A percentile compares a stretch with the other conserved stretches of the same genome.
phyloP scores from a whole-genome alignment of 2,888 invertebrate species.

The Aquatica leii region DNA sequence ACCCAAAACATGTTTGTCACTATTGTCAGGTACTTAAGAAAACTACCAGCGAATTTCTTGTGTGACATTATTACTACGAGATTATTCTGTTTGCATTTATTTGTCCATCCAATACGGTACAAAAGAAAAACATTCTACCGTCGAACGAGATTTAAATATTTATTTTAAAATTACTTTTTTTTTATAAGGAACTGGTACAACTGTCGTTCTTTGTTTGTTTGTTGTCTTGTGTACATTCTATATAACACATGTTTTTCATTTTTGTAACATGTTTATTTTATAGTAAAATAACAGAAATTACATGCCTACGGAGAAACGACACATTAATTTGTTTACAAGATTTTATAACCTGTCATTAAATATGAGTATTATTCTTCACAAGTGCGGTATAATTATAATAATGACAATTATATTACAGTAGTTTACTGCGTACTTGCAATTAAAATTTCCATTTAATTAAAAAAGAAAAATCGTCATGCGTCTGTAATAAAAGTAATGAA shows the following conservation, averaged over 20 bases:
- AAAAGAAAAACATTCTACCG: constrained; percentile 22
- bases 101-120: constrained; percentile 27
- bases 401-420: neutral
- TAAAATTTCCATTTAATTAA: constrained; percentile 2
- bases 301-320: no score
- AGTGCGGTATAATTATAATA: no score
- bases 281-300: no score
- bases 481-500: constrained; percentile 6
- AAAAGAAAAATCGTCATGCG: neutral
- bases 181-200: neutral
- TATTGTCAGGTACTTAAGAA: constrained; percentile 51
- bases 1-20: constrained; percentile 47
- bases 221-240: no score
- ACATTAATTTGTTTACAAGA: no score
- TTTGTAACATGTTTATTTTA: no score
- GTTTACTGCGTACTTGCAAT: neutral
- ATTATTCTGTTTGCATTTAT: constrained; percentile 42
- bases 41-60: constrained; percentile 50
- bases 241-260: no score
- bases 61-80: constrained; percentile 47
- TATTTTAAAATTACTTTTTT: constrained; percentile 29
- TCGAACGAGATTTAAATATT: constrained; percentile 36
- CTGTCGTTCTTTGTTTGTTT: neutral
- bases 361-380: no score
- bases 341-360: no score